Base-by-base conservation (phyloP, 1,140 invertebrate species). In the Meloidogyne floridensis region DNA sequence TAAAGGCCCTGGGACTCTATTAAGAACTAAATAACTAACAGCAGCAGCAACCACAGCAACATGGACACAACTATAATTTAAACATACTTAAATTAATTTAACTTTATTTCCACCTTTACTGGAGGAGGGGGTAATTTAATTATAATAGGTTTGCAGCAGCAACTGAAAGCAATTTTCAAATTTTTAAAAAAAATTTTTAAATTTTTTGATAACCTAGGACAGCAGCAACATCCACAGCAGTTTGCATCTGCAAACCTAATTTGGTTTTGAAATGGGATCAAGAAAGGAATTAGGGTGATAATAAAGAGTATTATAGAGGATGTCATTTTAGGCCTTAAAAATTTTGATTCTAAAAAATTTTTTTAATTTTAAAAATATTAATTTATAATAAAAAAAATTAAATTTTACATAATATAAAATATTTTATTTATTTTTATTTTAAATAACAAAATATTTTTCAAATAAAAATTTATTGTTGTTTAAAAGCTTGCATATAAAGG, bases 71-170 rank as follows among this genome's bases (percentile, higher is more conserved):
- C 69, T 82, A 20, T 47, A 72, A 20, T 20, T 13, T 13, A 43
- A 0, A 71, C n/a, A 53, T 76, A 0, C 0, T 15, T 9, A n/a
- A 13, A 76, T 15, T 76, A 18, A 43, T 47, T 15, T 11, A 65
- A 9, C 9, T 8, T 8, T 71, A 15, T 3, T 10, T 13, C 13
- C 32, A 79, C 20, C 8, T 79, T 79, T 15, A 79, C 59, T 47
- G 80, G 80, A 65, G 71, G 81, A 10, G 80, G 81, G 8, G 81
- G 81, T 18, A 82, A 54, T 73, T 82, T 82, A 32, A 82, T 82
- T 53, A 82, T 72, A 3, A 82, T 82, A 11, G 81, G 81, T 20
- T 82, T 82, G 82, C 81, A 82, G 43, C 81, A 82, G 70, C 81
- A 82, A 59, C 81, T 77, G 15, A 70, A 77, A 71, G 8, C 3